phyloP scores from a whole-genome alignment of 2,113 vertebrate species.

The Pongo pygmaeus region DNA sequence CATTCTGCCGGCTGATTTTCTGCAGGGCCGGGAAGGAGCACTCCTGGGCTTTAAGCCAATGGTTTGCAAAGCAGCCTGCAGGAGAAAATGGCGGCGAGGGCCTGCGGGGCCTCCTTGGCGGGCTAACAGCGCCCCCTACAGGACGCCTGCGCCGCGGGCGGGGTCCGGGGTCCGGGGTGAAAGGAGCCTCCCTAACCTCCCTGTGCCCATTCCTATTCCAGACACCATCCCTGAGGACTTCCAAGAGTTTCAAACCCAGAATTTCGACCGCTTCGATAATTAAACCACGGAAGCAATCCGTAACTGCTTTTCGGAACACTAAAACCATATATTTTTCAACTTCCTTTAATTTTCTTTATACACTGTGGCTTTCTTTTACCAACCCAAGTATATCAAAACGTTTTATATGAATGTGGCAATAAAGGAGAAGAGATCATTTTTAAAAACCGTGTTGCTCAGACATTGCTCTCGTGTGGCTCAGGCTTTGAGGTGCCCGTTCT shows the following conservation, averaged over 20 bases:
- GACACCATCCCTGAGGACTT: slow-evolving; percentile 96
- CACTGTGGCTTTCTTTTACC: slow-evolving; percentile 69
- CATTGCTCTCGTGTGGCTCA: background rate
- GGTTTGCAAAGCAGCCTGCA: background rate
- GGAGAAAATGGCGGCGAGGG: background rate
- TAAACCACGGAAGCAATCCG: slow-evolving; percentile 73
- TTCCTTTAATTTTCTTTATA: slow-evolving; percentile 72
- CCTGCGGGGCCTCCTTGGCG: background rate
- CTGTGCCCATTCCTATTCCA: slow-evolving; percentile 73
- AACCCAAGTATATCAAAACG: slow-evolving; percentile 67
- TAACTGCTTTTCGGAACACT: slow-evolving; percentile 72
- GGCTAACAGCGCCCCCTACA: background rate
- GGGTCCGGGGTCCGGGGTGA: rapidly evolving
- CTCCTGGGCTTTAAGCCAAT: slow-evolving; percentile 6
- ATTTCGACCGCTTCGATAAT: slow-evolving; percentile 83
- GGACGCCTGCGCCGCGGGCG: rapidly evolving
- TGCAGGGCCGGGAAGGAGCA: background rate
- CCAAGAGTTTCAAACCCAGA: slow-evolving; percentile 88
- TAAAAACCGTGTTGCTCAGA: background rate
- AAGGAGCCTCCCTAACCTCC: background rate
- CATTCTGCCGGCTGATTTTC: slow-evolving; percentile 44
- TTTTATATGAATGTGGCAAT: slow-evolving; percentile 82
- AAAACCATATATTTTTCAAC: slow-evolving; percentile 80
- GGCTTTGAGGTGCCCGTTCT: background rate
- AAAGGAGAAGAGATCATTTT: slow-evolving; percentile 78